phyloP scores from a whole-genome alignment of 2,113 vertebrate genomes.

The Channa argus region DNA sequence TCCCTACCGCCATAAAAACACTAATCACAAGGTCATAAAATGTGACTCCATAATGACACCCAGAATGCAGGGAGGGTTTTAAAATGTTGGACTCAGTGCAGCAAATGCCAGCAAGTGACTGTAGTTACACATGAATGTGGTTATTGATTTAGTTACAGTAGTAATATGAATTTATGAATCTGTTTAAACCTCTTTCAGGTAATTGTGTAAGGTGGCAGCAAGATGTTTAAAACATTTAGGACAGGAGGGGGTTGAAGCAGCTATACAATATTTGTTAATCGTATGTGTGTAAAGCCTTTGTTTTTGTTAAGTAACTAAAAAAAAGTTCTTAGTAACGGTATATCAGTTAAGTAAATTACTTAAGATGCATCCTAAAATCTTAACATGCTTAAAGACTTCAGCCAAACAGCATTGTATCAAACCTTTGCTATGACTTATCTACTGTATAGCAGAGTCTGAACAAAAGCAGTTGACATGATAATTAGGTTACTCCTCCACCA shows the following conservation, averaged over 20 bases:
- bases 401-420: too few relatives aligned
- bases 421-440: too few relatives aligned
- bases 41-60: constrained; percentile 75
- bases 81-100: constrained; percentile 42
- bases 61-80: constrained; percentile 56
- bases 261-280: background rate
- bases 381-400: too few relatives aligned
- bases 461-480: too few relatives aligned
- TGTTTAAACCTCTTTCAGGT: constrained; percentile 17
- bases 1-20: constrained; percentile 78
- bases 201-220: constrained; percentile 25
- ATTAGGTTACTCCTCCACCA: too few relatives aligned
- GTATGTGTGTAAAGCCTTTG: background rate
- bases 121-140: constrained; percentile 64
- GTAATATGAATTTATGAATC: constrained; percentile 32
- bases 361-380: too few relatives aligned
- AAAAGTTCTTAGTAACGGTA: too few relatives aligned
- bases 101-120: constrained; percentile 25
- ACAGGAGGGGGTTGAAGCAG: background rate
- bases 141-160: constrained; percentile 59
- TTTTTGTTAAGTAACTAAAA: too few relatives aligned
- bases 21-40: constrained; percentile 82
- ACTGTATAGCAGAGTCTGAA: too few relatives aligned
- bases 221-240: constrained; percentile 3
- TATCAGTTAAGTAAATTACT: too few relatives aligned